A percentile compares a stretch with the other conserved stretches of the same genome.
Conservation (phyloP, 2,888 invertebrate genomes). For the Cheilosia impressa region DNA sequence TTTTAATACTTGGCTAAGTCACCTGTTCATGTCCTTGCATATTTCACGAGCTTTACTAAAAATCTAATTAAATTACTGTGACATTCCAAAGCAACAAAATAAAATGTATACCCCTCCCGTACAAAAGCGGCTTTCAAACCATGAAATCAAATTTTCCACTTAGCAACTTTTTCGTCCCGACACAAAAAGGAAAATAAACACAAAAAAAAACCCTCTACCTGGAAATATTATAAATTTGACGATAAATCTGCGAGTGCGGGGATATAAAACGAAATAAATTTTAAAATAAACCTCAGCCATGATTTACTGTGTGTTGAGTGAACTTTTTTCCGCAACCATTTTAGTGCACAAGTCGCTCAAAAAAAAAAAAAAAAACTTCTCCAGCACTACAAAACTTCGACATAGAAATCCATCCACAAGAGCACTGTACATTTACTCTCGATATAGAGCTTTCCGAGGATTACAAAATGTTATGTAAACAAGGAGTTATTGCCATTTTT, state of each 20-base stretch:
- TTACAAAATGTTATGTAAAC: constrained; percentile 19
- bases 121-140: constrained; percentile 5
- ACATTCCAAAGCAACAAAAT: not conserved
- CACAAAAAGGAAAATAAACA: not conserved
- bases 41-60: too few relatives aligned
- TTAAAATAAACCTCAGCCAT: not conserved
- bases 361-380: not conserved
- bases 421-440: not conserved
- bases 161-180: not conserved
- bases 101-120: not conserved
- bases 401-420: not conserved
- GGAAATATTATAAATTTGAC: constrained; percentile 9
- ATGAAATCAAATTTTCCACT: constrained; percentile 4
- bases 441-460: constrained; percentile 9
- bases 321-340: not conserved
- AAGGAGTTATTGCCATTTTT: not conserved
- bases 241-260: not conserved
- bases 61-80: not conserved
- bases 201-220: not conserved
- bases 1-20: too few relatives aligned
- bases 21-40: too few relatives aligned
- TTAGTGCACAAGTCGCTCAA: not conserved
- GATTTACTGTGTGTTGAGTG: constrained; percentile 1
- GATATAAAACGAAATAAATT: not conserved
- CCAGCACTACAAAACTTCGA: not conserved